Base-by-base conservation (phyloP, 2,888 invertebrate species). In the Rotaria sp. region DNA sequence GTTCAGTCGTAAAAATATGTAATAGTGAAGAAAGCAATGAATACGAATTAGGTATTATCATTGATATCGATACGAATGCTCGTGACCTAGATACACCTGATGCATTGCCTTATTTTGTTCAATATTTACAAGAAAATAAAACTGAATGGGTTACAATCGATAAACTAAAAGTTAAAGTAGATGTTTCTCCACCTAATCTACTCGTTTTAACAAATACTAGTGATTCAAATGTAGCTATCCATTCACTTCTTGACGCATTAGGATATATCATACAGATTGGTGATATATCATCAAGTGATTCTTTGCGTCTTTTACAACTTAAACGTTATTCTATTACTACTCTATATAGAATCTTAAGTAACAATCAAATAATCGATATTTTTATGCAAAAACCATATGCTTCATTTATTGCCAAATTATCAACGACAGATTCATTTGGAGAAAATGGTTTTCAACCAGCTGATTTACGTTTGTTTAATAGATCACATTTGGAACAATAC, bases 341-440 rank as follows among this genome's bases (percentile, higher is more conserved):
- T 26, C 13, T 80, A 15, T 45, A 45, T 45, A 4, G 24, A 26
- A 41, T 80, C 26, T 45, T 80, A 13, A 80, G 26, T 80, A 26
- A 45, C 0, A 26, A 41, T 7, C 26, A 26, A 45, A 7, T 80
- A 0, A n/a, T 80, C 15, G 45, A 80, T 24, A 45, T 45, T 24
- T 80, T 80, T 15, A 80, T 80, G 80, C 21, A 41, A 45, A 80
- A 80, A 45, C 45, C 80, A 13, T 80, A 80, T 45, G 80, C 26
- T 45, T 41, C 45, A 2, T 0, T n/a, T 15, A 13, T 80, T 0
- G 80, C 80, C 26, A 0, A 45, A 45, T 21, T 45, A 24, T 52
- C 7, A 52, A 52, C 21, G 4, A 5, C 1, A 21, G 18, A 30
- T 21, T 18, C 15, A 13, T 5, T 30, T 35, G 13, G 3, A 41